Conservation (phyloP, 2,797 vertebrate genomes). For the Podarcis lilfordi region DNA sequence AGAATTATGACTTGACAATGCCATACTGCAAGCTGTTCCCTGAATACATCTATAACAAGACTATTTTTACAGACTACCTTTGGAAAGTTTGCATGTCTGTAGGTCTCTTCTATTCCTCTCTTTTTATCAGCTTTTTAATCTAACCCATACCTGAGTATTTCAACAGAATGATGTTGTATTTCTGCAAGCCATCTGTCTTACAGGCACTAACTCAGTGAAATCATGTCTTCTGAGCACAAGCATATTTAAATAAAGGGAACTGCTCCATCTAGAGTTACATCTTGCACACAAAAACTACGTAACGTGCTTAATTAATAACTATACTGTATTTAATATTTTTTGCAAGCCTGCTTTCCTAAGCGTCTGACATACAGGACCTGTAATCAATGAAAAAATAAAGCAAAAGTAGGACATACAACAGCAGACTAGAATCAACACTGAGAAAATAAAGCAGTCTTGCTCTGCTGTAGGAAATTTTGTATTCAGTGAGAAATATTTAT, state of each 20-base stretch:
- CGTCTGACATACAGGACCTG: background rate
- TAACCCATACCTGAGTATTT: constrained; percentile 47
- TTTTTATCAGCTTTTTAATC: constrained; percentile 46
- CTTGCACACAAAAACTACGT: constrained; percentile 58
- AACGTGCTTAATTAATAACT: constrained; percentile 55
- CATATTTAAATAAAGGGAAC: constrained; percentile 71
- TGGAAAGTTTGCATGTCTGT: constrained; percentile 27
- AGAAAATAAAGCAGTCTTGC: background rate
- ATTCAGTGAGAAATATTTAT: background rate
- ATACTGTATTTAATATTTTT: background rate
- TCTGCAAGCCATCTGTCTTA: constrained; percentile 49
- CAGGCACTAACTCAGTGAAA: constrained; percentile 51
- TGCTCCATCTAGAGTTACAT: constrained; percentile 81
- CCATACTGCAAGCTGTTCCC: background rate
- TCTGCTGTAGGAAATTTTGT: background rate
- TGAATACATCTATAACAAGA: constrained; percentile 9
- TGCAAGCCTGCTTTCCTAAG: constrained; percentile 14
- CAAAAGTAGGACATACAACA: background rate
- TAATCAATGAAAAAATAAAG: background rate
- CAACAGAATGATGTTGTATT: constrained; percentile 40
- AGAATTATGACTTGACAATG: constrained; percentile 5
- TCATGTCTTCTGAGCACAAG: constrained; percentile 36
- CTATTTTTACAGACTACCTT: constrained; percentile 55
- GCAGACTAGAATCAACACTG: background rate
- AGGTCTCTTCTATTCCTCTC: constrained; percentile 9